These are phyloP conservation scores for Orientallactaga bullata DNA, from an alignment of 2,113 vertebrate species.

Conservation along the genomic window DNA sequence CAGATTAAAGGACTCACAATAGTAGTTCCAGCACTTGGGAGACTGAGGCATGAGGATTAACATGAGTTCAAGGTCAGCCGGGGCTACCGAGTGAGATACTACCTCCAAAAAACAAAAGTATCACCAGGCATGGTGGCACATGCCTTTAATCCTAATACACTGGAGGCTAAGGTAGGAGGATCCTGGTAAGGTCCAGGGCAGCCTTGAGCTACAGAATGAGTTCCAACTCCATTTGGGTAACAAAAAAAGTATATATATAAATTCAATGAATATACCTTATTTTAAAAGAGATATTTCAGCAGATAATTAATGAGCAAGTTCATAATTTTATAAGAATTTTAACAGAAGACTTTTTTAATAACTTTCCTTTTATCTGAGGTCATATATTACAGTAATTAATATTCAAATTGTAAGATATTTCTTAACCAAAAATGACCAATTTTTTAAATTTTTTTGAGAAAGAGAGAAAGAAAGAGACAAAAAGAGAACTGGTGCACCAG, in stretches of 20 bases:
- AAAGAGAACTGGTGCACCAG: too few species aligned
- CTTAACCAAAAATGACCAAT: neutral
- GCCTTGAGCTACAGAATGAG: too few species aligned
- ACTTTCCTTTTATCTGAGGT: neutral
- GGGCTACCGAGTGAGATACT: neutral
- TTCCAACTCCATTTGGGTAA: too few species aligned
- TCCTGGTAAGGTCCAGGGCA: too few species aligned
- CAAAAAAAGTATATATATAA: neutral
- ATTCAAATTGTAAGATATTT: neutral
- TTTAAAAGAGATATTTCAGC: conserved; percentile 18
- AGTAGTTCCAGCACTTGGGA: neutral
- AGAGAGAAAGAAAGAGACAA: too few species aligned
- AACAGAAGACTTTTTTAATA: conserved; percentile 31
- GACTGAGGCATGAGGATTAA: neutral
- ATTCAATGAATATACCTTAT: neutral
- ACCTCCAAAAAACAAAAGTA: neutral
- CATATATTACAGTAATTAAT: neutral
- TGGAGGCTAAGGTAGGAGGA: too few species aligned
- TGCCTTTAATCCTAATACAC: too few species aligned
- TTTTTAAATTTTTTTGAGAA: too few species aligned
- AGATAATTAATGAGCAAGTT: neutral
- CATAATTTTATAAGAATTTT: neutral
- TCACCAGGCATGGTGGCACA: too few species aligned
- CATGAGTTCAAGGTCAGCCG: neutral
- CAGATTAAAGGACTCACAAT: too few species aligned